These are phyloP conservation scores for Ammodytes marinus DNA, from an alignment of 2,113 vertebrate species.

Conservation along the genomic window DNA sequence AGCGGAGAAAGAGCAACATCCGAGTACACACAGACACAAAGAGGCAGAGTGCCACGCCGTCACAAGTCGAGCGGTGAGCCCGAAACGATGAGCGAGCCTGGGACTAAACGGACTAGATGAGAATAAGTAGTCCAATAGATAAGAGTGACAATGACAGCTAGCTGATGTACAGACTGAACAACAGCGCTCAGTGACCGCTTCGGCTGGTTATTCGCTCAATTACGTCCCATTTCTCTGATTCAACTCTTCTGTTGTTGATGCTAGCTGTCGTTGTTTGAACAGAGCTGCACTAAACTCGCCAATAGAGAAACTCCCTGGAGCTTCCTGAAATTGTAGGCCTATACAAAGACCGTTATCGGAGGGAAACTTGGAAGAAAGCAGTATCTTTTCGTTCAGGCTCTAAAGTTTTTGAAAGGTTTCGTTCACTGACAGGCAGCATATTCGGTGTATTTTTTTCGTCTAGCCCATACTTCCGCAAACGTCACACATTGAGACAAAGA, in stretches of 20 bases:
- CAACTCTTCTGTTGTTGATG: neutral
- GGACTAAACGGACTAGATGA: neutral
- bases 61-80: constrained; percentile 13
- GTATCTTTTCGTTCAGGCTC: too few relatives aligned
- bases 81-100: neutral
- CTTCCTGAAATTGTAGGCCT: neutral
- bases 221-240: neutral
- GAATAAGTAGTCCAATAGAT: neutral
- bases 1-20: constrained; percentile 4
- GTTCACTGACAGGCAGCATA: neutral
- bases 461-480: constrained; percentile 64
- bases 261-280: neutral
- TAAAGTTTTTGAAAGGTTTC: neutral
- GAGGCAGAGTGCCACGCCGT: constrained; percentile 62
- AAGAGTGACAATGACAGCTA: neutral
- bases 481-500: constrained; percentile 47
- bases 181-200: neutral
- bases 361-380: neutral
- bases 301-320: neutral
- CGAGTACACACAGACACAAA: constrained; percentile 35
- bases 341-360: neutral
- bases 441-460: neutral
- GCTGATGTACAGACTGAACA: neutral
- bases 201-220: neutral
- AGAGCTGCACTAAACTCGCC: neutral